These are phyloP conservation scores for Phasia obesa DNA, from an alignment of 2,888 invertebrate genomes.

Conservation along the genomic window DNA sequence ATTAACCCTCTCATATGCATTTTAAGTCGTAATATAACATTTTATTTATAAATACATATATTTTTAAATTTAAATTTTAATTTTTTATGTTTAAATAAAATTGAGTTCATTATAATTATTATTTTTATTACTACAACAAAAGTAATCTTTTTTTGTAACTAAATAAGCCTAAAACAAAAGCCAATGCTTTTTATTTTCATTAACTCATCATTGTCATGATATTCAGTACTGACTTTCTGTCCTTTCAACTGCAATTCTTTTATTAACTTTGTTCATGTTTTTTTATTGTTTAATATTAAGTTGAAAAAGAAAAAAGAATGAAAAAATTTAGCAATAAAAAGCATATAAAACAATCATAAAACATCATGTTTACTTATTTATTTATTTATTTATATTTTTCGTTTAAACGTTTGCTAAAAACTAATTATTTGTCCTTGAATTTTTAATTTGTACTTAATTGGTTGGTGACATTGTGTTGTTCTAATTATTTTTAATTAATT, in stretches of 20 bases:
- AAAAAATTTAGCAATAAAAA: constrained; percentile 51
- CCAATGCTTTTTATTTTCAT: constrained; percentile 35
- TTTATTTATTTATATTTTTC: constrained; percentile 54
- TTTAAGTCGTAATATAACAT: constrained; percentile 36
- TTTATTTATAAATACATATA: constrained; percentile 39
- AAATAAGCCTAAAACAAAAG: constrained; percentile 36
- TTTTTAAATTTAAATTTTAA: constrained; percentile 8
- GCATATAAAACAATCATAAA: constrained; percentile 60
- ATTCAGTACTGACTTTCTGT: not conserved
- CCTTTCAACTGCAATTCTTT: constrained; percentile 15
- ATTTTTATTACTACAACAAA: constrained; percentile 20
- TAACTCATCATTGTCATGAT: constrained; percentile 13
- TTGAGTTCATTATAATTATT: constrained; percentile 30
- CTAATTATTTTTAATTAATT: not conserved
- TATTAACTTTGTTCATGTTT: constrained; percentile 37
- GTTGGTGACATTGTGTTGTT: constrained; percentile 40
- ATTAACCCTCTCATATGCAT: constrained; percentile 20
- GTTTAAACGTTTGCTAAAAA: constrained; percentile 33
- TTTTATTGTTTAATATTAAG: constrained; percentile 45
- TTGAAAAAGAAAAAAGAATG: constrained; percentile 46
- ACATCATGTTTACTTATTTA: constrained; percentile 55
- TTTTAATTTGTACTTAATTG: constrained; percentile 21
- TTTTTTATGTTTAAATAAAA: constrained; percentile 17
- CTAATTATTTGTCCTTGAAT: constrained; percentile 47
- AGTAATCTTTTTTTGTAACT: constrained; percentile 42